Evolutionary conservation across 2,888 invertebrate genomes (phyloP).

Genomic region (Pimpla rufipes): DNA sequence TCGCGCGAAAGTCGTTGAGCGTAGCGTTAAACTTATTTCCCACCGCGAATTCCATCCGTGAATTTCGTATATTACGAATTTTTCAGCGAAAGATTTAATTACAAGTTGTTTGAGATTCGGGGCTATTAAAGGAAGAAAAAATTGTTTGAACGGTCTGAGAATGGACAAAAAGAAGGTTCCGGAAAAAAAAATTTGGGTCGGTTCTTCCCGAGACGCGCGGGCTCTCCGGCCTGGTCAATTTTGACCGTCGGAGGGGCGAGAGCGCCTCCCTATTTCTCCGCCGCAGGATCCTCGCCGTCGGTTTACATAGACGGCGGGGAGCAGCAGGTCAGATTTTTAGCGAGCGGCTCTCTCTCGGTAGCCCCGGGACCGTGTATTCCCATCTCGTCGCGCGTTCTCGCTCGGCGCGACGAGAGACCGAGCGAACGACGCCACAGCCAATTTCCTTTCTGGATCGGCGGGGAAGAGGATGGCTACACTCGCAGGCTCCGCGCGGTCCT

Average conservation of each 20-base stretch:
- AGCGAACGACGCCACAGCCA: conserved; percentile 53
- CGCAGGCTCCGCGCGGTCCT: background rate
- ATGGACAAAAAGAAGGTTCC: too few relatives aligned
- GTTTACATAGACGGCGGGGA: conserved; percentile 19
- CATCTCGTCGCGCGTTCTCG: conserved; percentile 15
- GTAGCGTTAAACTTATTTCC: background rate
- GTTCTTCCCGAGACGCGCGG: background rate
- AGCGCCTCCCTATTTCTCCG: conserved; percentile 36
- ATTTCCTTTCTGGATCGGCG: conserved; percentile 71
- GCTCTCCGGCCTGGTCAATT: background rate
- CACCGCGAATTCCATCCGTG: background rate
- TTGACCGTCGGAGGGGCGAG: conserved; percentile 7
- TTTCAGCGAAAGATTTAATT: too few relatives aligned
- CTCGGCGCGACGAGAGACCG: background rate
- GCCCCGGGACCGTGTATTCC: conserved; percentile 6
- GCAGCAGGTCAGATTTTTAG: conserved; percentile 69
- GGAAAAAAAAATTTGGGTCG: background rate
- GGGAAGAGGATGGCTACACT: conserved; percentile 42
- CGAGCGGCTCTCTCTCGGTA: conserved; percentile 28
- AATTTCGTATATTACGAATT: too few relatives aligned
- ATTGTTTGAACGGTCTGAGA: too few relatives aligned
- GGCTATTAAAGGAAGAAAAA: too few relatives aligned
- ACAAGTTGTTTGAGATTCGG: too few relatives aligned
- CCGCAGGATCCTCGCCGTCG: conserved; percentile 20
- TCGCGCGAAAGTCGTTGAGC: background rate